Percentiles rank a stretch among this genome's conserved stretches.
These are phyloP conservation scores for Netelia fuscicornis DNA, from an alignment of 2,888 invertebrate species.

Conservation along the genomic window DNA sequence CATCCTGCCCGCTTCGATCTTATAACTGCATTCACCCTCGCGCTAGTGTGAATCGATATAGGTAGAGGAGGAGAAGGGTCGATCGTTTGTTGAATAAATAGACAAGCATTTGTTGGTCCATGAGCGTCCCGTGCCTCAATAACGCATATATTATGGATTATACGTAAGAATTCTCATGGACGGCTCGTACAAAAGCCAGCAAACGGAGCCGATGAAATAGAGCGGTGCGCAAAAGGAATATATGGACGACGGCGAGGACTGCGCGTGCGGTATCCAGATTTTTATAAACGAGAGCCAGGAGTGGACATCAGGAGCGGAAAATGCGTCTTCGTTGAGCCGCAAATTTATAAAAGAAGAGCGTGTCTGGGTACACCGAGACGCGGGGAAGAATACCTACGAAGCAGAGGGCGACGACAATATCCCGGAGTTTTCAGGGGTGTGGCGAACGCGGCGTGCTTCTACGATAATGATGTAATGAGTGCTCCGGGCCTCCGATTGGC, in stretches of 20 bases:
- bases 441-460: conserved; percentile 76
- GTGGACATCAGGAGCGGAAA: conserved; percentile 62
- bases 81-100: conserved; percentile 79
- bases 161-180: conserved; percentile 45
- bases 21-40: background rate
- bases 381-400: conserved; percentile 52
- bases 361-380: conserved; percentile 29
- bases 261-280: conserved; percentile 69
- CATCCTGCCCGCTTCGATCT: background rate
- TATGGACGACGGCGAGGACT: conserved; percentile 8
- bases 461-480: conserved; percentile 81
- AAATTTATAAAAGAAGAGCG: conserved; percentile 51
- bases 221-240: conserved; percentile 55
- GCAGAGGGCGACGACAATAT: conserved; percentile 68
- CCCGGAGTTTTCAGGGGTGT: conserved; percentile 70
- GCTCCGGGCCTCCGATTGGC: conserved; percentile 76
- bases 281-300: conserved; percentile 40
- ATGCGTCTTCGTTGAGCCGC: conserved; percentile 56
- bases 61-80: conserved; percentile 37
- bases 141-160: background rate
- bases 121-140: conserved; percentile 56
- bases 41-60: conserved; percentile 37
- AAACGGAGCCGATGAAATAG: conserved; percentile 60
- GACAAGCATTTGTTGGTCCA: conserved; percentile 79
- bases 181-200: conserved; percentile 58